Evolutionary conservation across 2,888 invertebrate genomes (phyloP).

Genomic region (Papilio elwesi): DNA sequence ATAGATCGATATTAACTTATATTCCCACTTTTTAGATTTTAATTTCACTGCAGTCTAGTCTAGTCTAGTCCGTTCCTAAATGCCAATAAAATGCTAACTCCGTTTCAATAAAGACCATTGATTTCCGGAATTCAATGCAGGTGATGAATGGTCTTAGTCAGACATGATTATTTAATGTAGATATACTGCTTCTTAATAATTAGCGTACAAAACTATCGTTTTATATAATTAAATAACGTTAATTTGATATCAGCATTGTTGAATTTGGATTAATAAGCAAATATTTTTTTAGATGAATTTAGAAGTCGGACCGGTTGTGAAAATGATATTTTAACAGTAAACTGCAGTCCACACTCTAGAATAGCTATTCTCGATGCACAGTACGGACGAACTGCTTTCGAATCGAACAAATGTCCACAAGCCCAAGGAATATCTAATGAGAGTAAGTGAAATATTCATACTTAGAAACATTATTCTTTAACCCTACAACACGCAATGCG

Average conservation of each 20-base stretch:
- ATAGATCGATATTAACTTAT: too few relatives aligned
- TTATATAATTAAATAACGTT: too few relatives aligned
- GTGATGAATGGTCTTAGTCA: neutral
- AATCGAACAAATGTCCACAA: conserved; percentile 90
- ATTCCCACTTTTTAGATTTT: too few relatives aligned
- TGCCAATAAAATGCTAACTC: neutral
- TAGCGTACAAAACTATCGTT: neutral
- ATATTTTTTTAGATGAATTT: conserved; percentile 89
- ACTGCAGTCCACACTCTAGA: conserved; percentile 92
- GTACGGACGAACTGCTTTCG: conserved; percentile 92
- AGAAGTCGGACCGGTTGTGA: conserved; percentile 95
- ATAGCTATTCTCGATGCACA: conserved; percentile 95
- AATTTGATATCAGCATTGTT: too few relatives aligned
- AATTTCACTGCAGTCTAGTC: too few relatives aligned
- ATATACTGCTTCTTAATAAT: neutral
- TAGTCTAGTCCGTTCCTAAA: neutral
- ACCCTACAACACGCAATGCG: neutral
- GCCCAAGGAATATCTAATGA: conserved; percentile 91
- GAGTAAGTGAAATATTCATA: conserved; percentile 85
- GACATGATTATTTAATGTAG: conserved; percentile 2
- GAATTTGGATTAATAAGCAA: neutral
- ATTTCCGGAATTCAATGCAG: conserved; percentile 6
- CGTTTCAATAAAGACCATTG: neutral
- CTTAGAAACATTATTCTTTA: neutral
- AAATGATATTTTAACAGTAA: conserved; percentile 91